These are phyloP conservation scores for Chirona hameri DNA, from an alignment of 2,888 invertebrate species.

Conservation along the genomic window DNA sequence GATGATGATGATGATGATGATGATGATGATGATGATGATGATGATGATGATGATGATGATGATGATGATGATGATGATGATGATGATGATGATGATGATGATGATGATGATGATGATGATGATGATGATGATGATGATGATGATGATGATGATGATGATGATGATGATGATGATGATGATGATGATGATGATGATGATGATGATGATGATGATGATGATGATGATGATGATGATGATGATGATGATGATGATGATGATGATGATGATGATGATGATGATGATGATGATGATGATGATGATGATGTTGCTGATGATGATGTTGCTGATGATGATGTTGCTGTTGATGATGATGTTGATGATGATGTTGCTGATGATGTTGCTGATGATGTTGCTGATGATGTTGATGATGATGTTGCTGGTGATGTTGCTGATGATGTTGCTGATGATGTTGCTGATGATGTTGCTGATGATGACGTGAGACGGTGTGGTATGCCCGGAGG, in stretches of 20 bases:
- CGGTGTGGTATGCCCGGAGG: too few relatives aligned
- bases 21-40: conserved; percentile 31
- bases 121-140: conserved; percentile 22
- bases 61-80: conserved; percentile 30
- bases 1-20: conserved; percentile 32
- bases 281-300: too few relatives aligned
- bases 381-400: too few relatives aligned
- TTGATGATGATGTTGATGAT: too few relatives aligned
- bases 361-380: too few relatives aligned
- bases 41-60: conserved; percentile 29
- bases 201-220: conserved; percentile 30
- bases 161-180: conserved; percentile 22
- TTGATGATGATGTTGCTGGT: too few relatives aligned
- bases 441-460: too few relatives aligned
- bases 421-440: too few relatives aligned
- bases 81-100: conserved; percentile 14
- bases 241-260: conserved; percentile 31
- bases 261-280: conserved; percentile 33
- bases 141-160: conserved; percentile 22
- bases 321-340: too few relatives aligned
- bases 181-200: conserved; percentile 23
- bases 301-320: too few relatives aligned
- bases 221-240: conserved; percentile 31
- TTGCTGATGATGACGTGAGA: too few relatives aligned
- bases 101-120: conserved; percentile 22